These are phyloP conservation scores for Cryptoprocta ferox DNA, from an alignment of 2,797 vertebrate species.

Conservation along the genomic window DNA sequence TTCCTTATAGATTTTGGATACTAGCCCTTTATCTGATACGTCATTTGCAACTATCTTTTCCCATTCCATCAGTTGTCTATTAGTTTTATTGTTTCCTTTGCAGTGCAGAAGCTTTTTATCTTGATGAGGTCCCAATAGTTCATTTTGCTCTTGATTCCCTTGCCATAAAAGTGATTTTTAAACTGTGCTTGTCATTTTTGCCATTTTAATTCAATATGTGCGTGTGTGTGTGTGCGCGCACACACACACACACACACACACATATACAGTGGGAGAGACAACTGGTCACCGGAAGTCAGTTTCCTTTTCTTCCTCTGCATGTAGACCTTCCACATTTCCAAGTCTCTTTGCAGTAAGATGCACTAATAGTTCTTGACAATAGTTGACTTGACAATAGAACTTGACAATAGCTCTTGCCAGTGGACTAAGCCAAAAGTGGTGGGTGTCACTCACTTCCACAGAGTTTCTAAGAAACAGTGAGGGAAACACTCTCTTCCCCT, in stretches of 20 bases:
- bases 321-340: neutral
- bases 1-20: no score
- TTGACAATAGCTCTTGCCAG: neutral
- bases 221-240: accelerated
- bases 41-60: no score
- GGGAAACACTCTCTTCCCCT: neutral
- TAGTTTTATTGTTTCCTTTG: no score
- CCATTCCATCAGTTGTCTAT: no score
- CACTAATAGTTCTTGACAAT: no score
- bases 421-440: neutral
- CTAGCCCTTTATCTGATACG: no score
- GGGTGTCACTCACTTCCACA: neutral
- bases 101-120: no score
- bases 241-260: neutral
- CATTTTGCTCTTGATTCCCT: no score
- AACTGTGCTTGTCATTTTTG: neutral
- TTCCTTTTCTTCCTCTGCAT: neutral
- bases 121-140: no score
- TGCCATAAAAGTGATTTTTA: neutral
- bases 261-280: neutral
- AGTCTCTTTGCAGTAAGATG: neutral
- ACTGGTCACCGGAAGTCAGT: neutral
- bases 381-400: no score
- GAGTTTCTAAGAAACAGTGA: neutral
- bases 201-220: neutral